Base-by-base conservation (phyloP, 2,797 vertebrate species). In the Anabas testudineus region DNA sequence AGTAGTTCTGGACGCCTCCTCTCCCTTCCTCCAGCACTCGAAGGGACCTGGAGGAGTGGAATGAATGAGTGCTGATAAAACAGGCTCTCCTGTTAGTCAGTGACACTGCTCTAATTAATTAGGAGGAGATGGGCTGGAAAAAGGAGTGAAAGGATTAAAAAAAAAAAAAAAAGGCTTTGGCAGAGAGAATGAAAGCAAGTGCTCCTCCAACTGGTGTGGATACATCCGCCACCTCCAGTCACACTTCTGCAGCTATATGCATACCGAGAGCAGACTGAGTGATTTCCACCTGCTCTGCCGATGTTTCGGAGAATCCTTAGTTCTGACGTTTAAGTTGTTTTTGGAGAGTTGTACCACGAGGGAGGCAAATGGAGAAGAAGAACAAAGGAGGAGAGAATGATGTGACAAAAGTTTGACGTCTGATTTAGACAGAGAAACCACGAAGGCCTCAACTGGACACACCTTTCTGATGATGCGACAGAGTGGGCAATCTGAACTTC, bases 71-170 rank as follows among this genome's bases (percentile, higher is more conserved):
- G 94, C 95, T 96, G 96, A 97, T 98, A 96, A 97, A 96, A 96
- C 94, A 93, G 92, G 90, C 94, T 94, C 93, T 95, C 92, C 82
- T 88, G 47, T 93, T 92, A 89, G 93, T 93, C 89, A 74, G 84
- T 82, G 86, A 93, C 95, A 93, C 94, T 93, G 95, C 95, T 96
- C 95, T 96, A 96, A 97, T 98, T 97, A 97, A 97, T 97, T 97
- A 96, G 95, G 94, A 95, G 95, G 95, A 90, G 85, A 92, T 88
- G 83, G 82, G 76, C 67, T 74, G 63, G 75, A 71, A 81, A 82
- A 83, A 77, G 34, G 56, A 87, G 70, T 72, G 55, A 78, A 70
- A 80, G 64, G 71, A 45, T 67, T 81, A 70, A 63, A 18, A 41
- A 68, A 59, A 62, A 68, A 69, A 56, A 67, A 66, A 19, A n/a